Evolutionary conservation across 2,888 invertebrate genomes (phyloP).

Genomic region (Nesidiocoris tenuis): DNA sequence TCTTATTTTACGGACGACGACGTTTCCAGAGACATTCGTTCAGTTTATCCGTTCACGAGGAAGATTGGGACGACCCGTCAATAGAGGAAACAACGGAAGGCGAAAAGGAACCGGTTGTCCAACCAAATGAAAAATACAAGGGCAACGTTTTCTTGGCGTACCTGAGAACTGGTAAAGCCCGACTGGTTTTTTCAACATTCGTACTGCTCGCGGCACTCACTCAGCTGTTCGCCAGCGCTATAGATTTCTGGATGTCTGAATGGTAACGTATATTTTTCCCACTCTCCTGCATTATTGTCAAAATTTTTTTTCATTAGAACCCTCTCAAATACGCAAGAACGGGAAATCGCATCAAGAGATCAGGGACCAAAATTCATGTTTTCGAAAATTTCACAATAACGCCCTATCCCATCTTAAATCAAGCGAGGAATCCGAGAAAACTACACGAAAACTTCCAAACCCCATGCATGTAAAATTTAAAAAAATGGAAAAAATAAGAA

Average conservation of each 20-base stretch:
- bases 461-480: too few species aligned
- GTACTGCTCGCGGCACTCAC: constrained; percentile 48
- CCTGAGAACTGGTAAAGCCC: constrained; percentile 51
- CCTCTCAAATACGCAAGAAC: too few species aligned
- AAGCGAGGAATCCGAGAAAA: too few species aligned
- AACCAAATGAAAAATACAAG: constrained; percentile 15
- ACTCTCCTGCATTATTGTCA: too few species aligned
- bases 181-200: constrained; percentile 52
- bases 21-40: constrained; percentile 30
- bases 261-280: constrained; percentile 55
- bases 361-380: too few species aligned
- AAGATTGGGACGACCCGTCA: background rate
- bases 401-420: too few species aligned
- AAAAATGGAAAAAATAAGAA: too few species aligned
- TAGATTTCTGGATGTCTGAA: constrained; percentile 55
- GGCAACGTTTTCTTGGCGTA: constrained; percentile 22
- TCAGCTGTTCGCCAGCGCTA: constrained; percentile 54
- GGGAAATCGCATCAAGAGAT: too few species aligned
- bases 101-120: background rate
- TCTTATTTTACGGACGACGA: too few species aligned
- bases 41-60: constrained; percentile 39
- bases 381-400: too few species aligned
- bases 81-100: constrained; percentile 4
- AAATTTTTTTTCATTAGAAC: background rate
- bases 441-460: too few species aligned